These are phyloP conservation scores for Phylloscopus whistleri DNA, from an alignment of 2,113 vertebrate genomes.

Conservation along the genomic window DNA sequence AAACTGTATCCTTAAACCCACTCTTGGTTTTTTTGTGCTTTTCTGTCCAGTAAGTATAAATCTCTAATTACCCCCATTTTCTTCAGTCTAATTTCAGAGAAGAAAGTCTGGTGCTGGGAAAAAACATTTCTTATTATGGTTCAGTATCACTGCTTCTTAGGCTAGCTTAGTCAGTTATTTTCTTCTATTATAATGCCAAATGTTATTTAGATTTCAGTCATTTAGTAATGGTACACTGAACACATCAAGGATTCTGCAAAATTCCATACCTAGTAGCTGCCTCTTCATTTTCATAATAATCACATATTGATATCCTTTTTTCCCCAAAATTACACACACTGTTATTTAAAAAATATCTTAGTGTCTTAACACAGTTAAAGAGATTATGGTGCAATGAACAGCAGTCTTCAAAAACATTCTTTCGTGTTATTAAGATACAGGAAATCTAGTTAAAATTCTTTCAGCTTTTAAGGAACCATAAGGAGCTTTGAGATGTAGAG, in stretches of 20 bases:
- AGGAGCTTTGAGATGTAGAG: constrained; percentile 73
- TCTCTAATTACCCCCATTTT: background rate
- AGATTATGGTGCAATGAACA: constrained; percentile 74
- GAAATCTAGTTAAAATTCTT: constrained; percentile 75
- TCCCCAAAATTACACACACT: constrained; percentile 63
- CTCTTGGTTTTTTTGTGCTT: background rate
- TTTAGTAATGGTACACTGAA: constrained; percentile 78
- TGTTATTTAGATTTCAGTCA: constrained; percentile 81
- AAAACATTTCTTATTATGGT: constrained; percentile 58
- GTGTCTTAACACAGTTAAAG: constrained; percentile 73
- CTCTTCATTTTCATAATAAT: constrained; percentile 78
- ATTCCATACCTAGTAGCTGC: constrained; percentile 69
- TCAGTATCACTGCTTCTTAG: constrained; percentile 59
- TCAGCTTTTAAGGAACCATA: constrained; percentile 73
- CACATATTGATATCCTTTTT: constrained; percentile 67
- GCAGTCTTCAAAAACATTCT: constrained; percentile 69
- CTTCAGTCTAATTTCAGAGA: constrained; percentile 56
- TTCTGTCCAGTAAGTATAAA: background rate
- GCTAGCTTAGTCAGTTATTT: constrained; percentile 73
- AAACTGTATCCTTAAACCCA: background rate
- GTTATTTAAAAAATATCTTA: constrained; percentile 66
- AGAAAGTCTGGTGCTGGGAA: constrained; percentile 58
- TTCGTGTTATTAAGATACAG: constrained; percentile 68
- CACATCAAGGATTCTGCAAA: constrained; percentile 74
- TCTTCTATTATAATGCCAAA: constrained; percentile 78